phyloP scores from a whole-genome alignment of 1,140 invertebrate species.

The Orussus abietinus region DNA sequence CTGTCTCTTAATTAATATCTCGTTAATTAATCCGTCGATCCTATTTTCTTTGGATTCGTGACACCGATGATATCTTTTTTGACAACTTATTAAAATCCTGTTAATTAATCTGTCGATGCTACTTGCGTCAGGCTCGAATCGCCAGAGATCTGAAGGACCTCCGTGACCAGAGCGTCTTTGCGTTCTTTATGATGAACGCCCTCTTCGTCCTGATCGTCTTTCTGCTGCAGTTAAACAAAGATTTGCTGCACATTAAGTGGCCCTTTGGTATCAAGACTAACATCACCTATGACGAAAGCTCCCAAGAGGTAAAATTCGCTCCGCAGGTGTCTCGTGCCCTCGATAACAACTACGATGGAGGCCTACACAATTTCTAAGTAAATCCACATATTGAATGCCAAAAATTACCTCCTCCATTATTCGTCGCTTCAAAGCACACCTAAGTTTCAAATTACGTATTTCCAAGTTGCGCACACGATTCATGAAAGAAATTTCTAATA shows the following conservation, averaged over 20 bases:
- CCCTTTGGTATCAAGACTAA: constrained; percentile 90
- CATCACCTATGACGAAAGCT: constrained; percentile 82
- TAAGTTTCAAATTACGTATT: no score
- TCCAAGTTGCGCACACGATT: no score
- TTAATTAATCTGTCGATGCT: constrained; percentile 28
- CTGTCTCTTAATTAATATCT: no score
- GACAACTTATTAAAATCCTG: no score
- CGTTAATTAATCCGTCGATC: no score
- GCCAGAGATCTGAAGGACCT: constrained; percentile 87
- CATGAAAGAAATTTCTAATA: no score
- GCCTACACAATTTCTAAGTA: no score
- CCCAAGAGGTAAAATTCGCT: constrained; percentile 76
- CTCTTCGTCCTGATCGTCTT: constrained; percentile 97
- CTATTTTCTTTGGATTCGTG: no score
- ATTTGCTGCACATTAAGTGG: constrained; percentile 89
- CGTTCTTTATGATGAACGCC: constrained; percentile 97
- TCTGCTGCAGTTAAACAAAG: constrained; percentile 94
- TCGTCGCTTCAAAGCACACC: no score
- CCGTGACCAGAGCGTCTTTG: constrained; percentile 90
- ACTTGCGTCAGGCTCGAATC: constrained; percentile 73
- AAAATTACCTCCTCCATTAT: no score
- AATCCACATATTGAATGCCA: no score
- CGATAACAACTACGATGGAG: background rate
- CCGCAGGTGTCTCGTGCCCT: constrained; percentile 29
- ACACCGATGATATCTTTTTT: no score